These are phyloP conservation scores for Scaptomyza polygonia DNA, from an alignment of 2,888 invertebrate genomes.

Conservation along the genomic window DNA sequence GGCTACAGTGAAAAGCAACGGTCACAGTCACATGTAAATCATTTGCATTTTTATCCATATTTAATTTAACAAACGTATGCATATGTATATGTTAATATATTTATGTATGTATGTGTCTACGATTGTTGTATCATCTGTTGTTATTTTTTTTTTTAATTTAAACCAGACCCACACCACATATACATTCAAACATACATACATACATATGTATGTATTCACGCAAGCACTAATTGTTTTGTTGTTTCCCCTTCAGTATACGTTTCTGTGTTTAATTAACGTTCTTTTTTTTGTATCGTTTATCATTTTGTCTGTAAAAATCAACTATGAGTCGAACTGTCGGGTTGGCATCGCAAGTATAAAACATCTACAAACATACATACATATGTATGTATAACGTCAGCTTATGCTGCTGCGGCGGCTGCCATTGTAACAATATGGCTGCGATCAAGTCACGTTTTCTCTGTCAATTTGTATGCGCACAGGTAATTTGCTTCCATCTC, in stretches of 20 bases:
- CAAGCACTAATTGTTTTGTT: slow-evolving; percentile 68
- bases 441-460: slow-evolving; percentile 66
- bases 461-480: slow-evolving; percentile 9
- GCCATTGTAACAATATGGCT: slow-evolving; percentile 60
- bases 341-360: slow-evolving; percentile 53
- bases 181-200: neutral
- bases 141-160: slow-evolving; percentile 13
- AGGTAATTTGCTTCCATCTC: slow-evolving; percentile 1
- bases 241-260: slow-evolving; percentile 48
- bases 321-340: slow-evolving; percentile 43
- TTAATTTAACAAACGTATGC: slow-evolving; percentile 37
- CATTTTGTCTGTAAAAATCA: slow-evolving; percentile 45
- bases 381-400: slow-evolving; percentile 36
- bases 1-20: slow-evolving; percentile 61
- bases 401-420: slow-evolving; percentile 41
- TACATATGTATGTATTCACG: slow-evolving; percentile 10
- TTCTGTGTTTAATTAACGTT: slow-evolving; percentile 69
- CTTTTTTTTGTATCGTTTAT: slow-evolving; percentile 63
- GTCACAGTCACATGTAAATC: slow-evolving; percentile 73
- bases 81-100: slow-evolving; percentile 11
- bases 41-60: slow-evolving; percentile 61
- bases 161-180: neutral
- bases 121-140: slow-evolving; percentile 25
- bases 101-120: slow-evolving; percentile 1
- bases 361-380: neutral